Conservation (phyloP, 92 coral and sea anemone genomes). For the Porites evermanni region DNA sequence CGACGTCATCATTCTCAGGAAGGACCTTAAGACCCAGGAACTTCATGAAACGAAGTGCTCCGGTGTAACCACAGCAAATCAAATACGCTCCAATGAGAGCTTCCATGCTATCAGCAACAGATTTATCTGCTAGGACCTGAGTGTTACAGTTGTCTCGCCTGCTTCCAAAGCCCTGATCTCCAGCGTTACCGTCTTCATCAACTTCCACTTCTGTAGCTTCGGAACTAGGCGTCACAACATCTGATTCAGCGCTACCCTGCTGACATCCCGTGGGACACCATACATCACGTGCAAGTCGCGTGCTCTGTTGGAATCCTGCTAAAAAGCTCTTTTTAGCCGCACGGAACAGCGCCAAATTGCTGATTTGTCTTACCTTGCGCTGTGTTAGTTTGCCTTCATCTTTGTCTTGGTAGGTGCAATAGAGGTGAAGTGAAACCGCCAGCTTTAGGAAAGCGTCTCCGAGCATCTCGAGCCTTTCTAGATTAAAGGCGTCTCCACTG, state of each 20-base stretch:
- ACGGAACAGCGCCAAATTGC: slow-evolving; percentile 80
- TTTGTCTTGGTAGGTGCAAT: slow-evolving; percentile 70
- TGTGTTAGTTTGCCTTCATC: slow-evolving; percentile 95
- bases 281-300: slow-evolving; percentile 68
- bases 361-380: slow-evolving; percentile 78
- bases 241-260: background rate
- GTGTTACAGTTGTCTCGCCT: slow-evolving; percentile 28
- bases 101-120: slow-evolving; percentile 94
- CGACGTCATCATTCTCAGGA: slow-evolving; percentile 7
- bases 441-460: slow-evolving; percentile 98
- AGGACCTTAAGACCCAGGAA: slow-evolving; percentile 86
- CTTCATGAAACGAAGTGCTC: slow-evolving; percentile 82
- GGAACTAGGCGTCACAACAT: background rate
- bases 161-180: background rate
- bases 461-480: slow-evolving; percentile 97
- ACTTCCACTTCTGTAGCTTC: slow-evolving; percentile 15
- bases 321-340: slow-evolving; percentile 69
- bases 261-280: slow-evolving; percentile 83
- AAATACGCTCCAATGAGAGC: slow-evolving; percentile 95
- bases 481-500: slow-evolving; percentile 80
- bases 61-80: slow-evolving; percentile 87
- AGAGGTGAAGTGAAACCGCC: slow-evolving; percentile 89
- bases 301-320: slow-evolving; percentile 74
- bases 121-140: slow-evolving; percentile 89
- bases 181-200: background rate